These are phyloP conservation scores for Myiotriccus ornatus DNA, from an alignment of 2,797 vertebrate genomes.

Conservation along the genomic window DNA sequence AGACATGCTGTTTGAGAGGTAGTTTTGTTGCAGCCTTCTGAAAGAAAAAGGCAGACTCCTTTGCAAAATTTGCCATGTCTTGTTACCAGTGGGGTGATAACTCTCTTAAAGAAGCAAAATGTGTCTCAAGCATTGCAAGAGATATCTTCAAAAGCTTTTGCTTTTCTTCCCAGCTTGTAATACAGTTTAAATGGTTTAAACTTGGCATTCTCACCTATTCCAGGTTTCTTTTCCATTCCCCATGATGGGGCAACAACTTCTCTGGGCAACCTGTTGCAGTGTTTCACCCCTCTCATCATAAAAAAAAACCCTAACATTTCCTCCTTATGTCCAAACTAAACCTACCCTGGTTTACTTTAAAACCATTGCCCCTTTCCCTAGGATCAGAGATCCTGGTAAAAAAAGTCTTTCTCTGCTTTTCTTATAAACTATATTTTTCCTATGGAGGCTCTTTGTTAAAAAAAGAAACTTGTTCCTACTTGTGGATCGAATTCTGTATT, in stretches of 20 bases:
- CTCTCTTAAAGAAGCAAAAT: background rate
- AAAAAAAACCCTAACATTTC: background rate
- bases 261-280: background rate
- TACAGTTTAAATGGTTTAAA: background rate
- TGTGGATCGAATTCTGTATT: background rate
- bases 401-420: background rate
- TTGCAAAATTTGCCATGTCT: background rate
- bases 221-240: background rate
- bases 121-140: background rate
- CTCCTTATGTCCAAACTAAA: background rate
- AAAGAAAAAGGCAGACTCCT: background rate
- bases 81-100: accelerated
- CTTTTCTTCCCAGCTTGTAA: background rate
- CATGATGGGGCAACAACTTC: background rate
- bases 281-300: background rate
- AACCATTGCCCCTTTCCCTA: background rate
- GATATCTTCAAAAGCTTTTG: background rate
- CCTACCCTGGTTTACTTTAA: background rate
- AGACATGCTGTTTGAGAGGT: background rate
- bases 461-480: background rate
- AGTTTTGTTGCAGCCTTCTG: background rate
- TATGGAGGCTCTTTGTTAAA: accelerated
- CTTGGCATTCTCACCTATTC: background rate
- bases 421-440: accelerated
- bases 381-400: background rate